phyloP scores from a whole-genome alignment of 2,888 invertebrate species.

The Caenorhabditis panamensis region DNA sequence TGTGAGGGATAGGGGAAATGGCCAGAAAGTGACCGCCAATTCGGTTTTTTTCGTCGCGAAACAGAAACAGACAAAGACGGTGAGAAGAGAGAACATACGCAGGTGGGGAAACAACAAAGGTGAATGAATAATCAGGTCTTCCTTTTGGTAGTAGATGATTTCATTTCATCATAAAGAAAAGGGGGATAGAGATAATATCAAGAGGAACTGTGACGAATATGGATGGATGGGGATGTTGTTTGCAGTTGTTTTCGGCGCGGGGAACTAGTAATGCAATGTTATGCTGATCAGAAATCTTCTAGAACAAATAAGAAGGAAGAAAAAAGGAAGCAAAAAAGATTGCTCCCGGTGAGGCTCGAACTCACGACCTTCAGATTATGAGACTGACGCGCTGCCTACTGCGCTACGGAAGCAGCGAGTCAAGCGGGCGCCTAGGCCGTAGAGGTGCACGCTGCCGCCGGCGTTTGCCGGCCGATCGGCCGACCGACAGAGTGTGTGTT shows the following conservation, averaged over 20 bases:
- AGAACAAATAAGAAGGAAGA: constrained; percentile 5
- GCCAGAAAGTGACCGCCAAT: constrained; percentile 39
- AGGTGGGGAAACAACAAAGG: constrained; percentile 12
- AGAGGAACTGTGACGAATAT: too few species aligned
- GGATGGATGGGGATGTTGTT: neutral
- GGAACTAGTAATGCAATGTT: neutral
- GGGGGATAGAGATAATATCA: neutral
- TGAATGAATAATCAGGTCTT: constrained; percentile 9
- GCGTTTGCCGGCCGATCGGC: neutral
- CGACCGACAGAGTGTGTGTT: neutral
- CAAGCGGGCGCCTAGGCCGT: neutral
- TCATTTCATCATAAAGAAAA: neutral
- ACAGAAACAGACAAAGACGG: constrained; percentile 11
- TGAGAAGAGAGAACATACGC: constrained; percentile 29
- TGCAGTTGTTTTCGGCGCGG: neutral
- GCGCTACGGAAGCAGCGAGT: constrained; percentile 70
- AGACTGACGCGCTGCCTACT: constrained; percentile 86
- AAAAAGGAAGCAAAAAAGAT: constrained; percentile 53
- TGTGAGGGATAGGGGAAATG: neutral
- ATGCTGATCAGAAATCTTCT: neutral
- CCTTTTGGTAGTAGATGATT: neutral
- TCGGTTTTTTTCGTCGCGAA: constrained; percentile 22
- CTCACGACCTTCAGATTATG: constrained; percentile 95
- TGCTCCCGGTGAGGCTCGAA: constrained; percentile 89
- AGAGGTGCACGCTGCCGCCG: neutral